Base-by-base conservation (phyloP, 2,797 vertebrate species). In the Loris lydekkerianus region DNA sequence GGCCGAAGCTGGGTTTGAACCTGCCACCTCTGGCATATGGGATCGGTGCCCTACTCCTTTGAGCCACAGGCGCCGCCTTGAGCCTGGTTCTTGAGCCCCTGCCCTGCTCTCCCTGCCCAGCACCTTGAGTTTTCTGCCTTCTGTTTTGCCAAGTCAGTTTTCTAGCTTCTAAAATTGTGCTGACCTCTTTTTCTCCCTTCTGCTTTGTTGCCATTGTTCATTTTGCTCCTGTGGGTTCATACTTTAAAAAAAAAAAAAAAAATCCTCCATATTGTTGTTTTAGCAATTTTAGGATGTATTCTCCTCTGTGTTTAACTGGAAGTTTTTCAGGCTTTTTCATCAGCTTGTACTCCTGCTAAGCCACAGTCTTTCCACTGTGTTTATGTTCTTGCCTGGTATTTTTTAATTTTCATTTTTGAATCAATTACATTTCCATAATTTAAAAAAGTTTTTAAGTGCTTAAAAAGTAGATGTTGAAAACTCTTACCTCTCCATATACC, bases 301-400 rank as follows among this genome's bases (percentile, higher is more conserved):
- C 46, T 56, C 37, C 34, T 77, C 80, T n/a, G 2, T 49, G 56
- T 86, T 92, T 65, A 65, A 61, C 77, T 53, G 88, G 90, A 92
- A 67, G 7, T 75, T 46, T 93, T 82, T 87, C 43, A 10, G 27
- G 34, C 11, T 2, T 20, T 37, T 89, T 81, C 61, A 31, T 65
- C 15, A 46, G 63, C 40, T 58, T 58, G 10, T 46, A 3, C n/a
- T 56, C 15, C 69, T 63, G 10, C 89, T 46, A 31, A 87, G 46
- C 49, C 20, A 2, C 11, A 21, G 23, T 80, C 34, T 81, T 56
- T 86, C n/a, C 27, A 67, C 77, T 63, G 0, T 56, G 27, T 61
- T 63, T 56, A 21, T 61, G 46, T 21, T 76, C 40, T 76, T 60
- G 72, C 56, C 73, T 40, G 46, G 17, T 34, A 34, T 72, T 82